A percentile compares a stretch with the other conserved stretches of the same genome.
These are phyloP conservation scores for Matsumurasca onukii DNA, from an alignment of 1,140 invertebrate genomes.

Conservation along the genomic window DNA sequence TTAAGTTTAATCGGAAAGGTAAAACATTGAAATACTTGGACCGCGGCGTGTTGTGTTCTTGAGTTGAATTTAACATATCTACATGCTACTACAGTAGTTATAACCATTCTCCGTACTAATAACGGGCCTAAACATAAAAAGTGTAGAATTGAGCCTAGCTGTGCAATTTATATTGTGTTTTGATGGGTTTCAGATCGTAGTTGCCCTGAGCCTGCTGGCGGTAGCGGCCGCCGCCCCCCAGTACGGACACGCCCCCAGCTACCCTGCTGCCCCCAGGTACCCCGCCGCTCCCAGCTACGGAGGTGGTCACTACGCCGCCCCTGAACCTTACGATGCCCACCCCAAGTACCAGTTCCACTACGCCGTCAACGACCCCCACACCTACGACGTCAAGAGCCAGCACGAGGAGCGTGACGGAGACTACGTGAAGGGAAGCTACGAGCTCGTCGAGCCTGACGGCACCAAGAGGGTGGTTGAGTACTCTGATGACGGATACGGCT, in stretches of 20 bases:
- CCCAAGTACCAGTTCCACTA: conserved; percentile 57
- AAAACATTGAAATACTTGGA: too few relatives aligned
- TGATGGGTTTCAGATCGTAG: conserved; percentile 24
- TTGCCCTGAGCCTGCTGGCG: conserved; percentile 30
- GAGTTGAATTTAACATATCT: too few relatives aligned
- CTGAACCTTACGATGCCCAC: conserved; percentile 22
- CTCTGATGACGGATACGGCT: conserved; percentile 40
- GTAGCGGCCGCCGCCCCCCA: conserved; percentile 33
- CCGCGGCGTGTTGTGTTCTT: too few relatives aligned
- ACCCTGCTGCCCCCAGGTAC: not conserved
- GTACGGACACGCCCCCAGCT: conserved; percentile 37
- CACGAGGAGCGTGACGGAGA: conserved; percentile 56
- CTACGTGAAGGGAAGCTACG: conserved; percentile 51
- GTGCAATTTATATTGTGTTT: too few relatives aligned
- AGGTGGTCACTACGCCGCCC: conserved; percentile 20
- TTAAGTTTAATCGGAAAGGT: too few relatives aligned
- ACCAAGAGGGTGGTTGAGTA: conserved; percentile 38
- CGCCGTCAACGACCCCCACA: conserved; percentile 55
- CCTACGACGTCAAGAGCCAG: conserved; percentile 57
- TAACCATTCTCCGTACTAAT: too few relatives aligned
- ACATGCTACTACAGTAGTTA: too few relatives aligned
- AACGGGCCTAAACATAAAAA: too few relatives aligned
- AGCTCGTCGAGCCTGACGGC: conserved; percentile 39
- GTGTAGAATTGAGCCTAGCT: too few relatives aligned
- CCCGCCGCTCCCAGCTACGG: conserved; percentile 10